Base-by-base conservation (phyloP, 1,140 invertebrate species). In the Cecropterus lyciades region DNA sequence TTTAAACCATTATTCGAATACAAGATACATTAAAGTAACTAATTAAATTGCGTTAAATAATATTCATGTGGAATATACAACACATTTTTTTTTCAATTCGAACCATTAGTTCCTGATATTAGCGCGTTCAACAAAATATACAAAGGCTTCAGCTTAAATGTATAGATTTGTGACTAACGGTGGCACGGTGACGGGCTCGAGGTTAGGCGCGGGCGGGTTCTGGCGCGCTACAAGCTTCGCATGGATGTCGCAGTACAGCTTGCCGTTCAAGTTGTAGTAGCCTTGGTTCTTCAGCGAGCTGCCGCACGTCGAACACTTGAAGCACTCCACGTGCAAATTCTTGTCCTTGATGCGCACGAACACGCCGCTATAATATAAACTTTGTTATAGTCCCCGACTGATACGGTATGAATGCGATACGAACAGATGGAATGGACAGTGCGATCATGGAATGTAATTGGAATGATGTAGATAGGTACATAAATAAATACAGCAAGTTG, bases 261-360 rank as follows among this genome's bases (percentile, higher is more conserved):
- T 99, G 80, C 97, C 97, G 89, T 98, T 98, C 82, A 99, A 96
- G 86, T 98, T 98, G 94, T 98, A 99, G 88, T 99, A 99, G 49
- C 98, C 98, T 86, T 98, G 96, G 93, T 99, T 99, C 93, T 99
- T 99, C 67, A 99, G 92, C 9, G 98, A 98, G 27, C 97, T 95
- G 69, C 98, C 98, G 89, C 98, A 99, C 42, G 98, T 98, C 46
- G 97, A 95, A 91, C 98, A 99, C 90, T 98, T 98, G 94, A 99
- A 99, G 91, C 98, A 99, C 82, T 99, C 98, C 52, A 98, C 97
- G 93, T 99, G 98, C 63, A 99, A 93, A 83, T 98, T 98, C 92
- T 98, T 98, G 74, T 98, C 98, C 94, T 98, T 98, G 90, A 99
- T 98, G 81, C 97, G 95, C 42, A 98, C 98, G 93, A 98, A 99